phyloP scores from a whole-genome alignment of 2,113 vertebrate genomes.

The Recurvirostra avosetta region DNA sequence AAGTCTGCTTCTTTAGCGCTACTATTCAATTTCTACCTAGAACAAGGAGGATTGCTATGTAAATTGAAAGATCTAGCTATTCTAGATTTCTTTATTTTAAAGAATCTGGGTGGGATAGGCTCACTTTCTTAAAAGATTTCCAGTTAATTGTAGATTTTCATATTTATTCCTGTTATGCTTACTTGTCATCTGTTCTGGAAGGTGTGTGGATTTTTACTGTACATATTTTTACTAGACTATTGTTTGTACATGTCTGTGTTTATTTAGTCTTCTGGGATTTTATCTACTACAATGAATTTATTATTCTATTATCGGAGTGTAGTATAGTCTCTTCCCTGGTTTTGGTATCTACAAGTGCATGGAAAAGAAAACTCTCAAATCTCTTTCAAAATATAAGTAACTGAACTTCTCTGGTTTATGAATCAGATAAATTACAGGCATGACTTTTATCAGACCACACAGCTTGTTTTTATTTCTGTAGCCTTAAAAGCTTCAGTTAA shows the following conservation, averaged over 20 bases:
- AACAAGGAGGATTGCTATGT: not conserved
- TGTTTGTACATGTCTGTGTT: not conserved
- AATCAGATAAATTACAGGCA: not conserved
- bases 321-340: not conserved
- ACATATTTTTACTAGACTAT: not conserved
- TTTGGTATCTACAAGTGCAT: not conserved
- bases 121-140: not conserved
- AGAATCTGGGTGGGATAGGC: not conserved
- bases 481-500: conserved; percentile 21
- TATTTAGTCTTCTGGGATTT: not conserved
- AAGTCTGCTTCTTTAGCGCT: not conserved
- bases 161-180: not conserved
- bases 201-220: not conserved
- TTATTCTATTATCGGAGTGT: not conserved
- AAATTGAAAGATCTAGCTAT: not conserved
- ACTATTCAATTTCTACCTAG: not conserved
- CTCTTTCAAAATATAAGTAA: not conserved
- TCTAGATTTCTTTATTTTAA: not conserved
- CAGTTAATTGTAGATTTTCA: not conserved
- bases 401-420: not conserved
- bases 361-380: not conserved
- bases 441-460: not conserved
- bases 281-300: not conserved
- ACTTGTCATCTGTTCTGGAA: not conserved
- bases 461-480: not conserved